Evolutionary conservation across 2,113 vertebrate genomes (phyloP), one percentile per base, ranked within the genome.

Genomic region (Alligator sinensis): DNA sequence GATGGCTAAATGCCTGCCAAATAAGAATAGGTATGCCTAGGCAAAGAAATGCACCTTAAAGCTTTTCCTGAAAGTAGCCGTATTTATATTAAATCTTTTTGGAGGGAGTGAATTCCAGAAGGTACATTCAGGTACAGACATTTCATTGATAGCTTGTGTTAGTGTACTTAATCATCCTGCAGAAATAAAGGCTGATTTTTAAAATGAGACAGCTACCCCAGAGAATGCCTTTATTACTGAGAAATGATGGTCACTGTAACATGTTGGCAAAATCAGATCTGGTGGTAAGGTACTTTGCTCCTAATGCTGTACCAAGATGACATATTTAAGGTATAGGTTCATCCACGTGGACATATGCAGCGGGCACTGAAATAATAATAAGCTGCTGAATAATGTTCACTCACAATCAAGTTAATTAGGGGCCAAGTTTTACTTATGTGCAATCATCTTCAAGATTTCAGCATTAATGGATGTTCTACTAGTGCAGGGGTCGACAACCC

Each of bases 181-280:
- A 74, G 83, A 85, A 92, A 87, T 78, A 64, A 94, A 47, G 89
- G 77, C 34, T 91, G 82, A 19, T 89, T 89, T 93, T 88, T 81
- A 76, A 84, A 82, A 87, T 30, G 60, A 82, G 57, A 82, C 38
- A 6, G 11, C 6, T 74, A 47, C 34, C 70, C 11, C 15, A 24
- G 34, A 74, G 70, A 22, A 74, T 74, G 22, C 34, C 54, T 93
- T 86, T 78, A 62, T 54, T 86, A 70, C 85, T 77, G 64, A 90
- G 74, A 82, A 21, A 9, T 87, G 60, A 60, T 24, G 11, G 62
- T 18, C 62, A 0, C 0, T 74, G 22, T 38, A 74, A 24, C 34
- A 82, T 10, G 55, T 4, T 86, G 58, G 87, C 82, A 59, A 84
- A 47, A 47, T 47, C 47, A 84, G 89, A 87, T 61, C 74, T 18